Percentiles rank a stretch among this genome's conserved stretches.
Evolutionary conservation across 2,888 invertebrate species (phyloP).

Genomic region (Elmis aenea): DNA sequence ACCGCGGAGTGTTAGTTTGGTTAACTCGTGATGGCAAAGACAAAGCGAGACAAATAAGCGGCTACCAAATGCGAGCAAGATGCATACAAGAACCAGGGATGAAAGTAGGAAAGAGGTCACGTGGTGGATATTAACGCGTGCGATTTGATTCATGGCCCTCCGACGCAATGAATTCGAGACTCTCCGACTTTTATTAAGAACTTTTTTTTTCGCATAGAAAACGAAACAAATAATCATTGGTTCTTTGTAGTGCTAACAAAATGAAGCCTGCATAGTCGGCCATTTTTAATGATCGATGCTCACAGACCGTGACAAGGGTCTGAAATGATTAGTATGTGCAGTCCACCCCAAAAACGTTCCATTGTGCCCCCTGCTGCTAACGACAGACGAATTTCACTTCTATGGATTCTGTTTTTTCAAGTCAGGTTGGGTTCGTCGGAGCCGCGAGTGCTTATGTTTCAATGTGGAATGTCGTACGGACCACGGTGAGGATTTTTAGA

Average conservation of each 20-base stretch:
- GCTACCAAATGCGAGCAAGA: too few species aligned
- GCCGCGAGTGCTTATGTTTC: slow-evolving; percentile 26
- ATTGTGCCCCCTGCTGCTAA: slow-evolving; percentile 22
- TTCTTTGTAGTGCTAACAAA: slow-evolving; percentile 20
- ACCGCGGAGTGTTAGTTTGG: too few species aligned
- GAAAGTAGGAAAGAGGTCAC: too few species aligned
- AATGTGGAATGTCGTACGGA: slow-evolving; percentile 26
- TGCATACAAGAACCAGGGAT: too few species aligned
- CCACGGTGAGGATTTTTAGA: slow-evolving; percentile 17
- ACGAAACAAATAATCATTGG: too few species aligned
- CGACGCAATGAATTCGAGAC: too few species aligned
- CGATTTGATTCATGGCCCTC: too few species aligned
- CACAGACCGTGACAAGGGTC: slow-evolving; percentile 38
- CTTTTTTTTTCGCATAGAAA: too few species aligned
- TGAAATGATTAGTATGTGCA: slow-evolving; percentile 39
- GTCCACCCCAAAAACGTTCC: slow-evolving; percentile 27
- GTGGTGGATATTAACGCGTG: too few species aligned
- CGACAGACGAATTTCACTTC: slow-evolving; percentile 25
- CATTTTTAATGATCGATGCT: slow-evolving; percentile 40
- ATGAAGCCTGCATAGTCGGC: slow-evolving; percentile 24
- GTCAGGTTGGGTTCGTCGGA: slow-evolving; percentile 14
- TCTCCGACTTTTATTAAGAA: too few species aligned
- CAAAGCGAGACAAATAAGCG: too few species aligned
- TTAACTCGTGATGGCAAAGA: too few species aligned
- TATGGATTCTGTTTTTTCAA: slow-evolving; percentile 21